Conservation (phyloP, 1,140 invertebrate genomes). For the Brachionus koreanus region DNA sequence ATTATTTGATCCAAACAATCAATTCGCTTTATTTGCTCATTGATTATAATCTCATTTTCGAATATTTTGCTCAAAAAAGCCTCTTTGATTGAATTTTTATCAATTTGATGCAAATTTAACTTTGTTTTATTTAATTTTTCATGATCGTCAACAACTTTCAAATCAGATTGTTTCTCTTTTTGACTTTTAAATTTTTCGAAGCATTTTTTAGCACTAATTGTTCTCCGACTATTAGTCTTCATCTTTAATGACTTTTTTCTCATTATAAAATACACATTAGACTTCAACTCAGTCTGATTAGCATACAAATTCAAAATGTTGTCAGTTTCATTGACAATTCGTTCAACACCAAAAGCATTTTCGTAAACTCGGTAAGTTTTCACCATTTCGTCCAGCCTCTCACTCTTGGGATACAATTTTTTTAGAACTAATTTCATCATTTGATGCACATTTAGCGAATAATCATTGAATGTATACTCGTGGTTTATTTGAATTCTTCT, state of each 20-base stretch:
- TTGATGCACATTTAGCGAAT: neutral
- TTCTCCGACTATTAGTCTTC: neutral
- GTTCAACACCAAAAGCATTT: constrained; percentile 15
- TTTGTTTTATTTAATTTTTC: neutral
- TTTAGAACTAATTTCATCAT: neutral
- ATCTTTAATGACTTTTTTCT: neutral
- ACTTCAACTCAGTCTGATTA: neutral
- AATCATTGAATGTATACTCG: neutral
- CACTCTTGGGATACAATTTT: neutral
- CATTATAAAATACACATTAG: neutral
- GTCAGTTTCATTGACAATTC: neutral
- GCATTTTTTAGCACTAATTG: neutral
- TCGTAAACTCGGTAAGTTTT: constrained; percentile 1
- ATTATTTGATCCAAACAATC: neutral
- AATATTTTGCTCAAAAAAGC: neutral
- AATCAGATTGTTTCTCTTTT: neutral
- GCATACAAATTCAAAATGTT: neutral
- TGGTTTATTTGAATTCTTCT: neutral
- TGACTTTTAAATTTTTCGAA: neutral
- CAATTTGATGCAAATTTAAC: neutral
- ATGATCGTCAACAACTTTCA: neutral
- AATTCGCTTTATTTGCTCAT: neutral
- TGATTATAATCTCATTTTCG: neutral
- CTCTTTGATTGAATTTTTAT: neutral
- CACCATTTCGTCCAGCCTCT: neutral